Conservation (phyloP, 2,113 vertebrate species). For the Trogon surrucura region DNA sequence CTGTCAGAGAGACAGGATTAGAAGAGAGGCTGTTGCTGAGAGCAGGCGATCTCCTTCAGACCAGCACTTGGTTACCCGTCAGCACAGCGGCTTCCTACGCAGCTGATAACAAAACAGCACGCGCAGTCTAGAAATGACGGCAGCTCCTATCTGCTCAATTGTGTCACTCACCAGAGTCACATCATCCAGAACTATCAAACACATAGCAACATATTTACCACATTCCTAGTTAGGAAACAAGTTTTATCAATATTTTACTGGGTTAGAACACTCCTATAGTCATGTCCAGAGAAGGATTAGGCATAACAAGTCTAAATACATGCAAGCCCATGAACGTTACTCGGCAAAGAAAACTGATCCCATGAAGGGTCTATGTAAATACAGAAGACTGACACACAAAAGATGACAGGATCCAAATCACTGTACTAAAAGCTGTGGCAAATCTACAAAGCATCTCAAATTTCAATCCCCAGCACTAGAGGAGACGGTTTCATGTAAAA, state of each 20-base stretch:
- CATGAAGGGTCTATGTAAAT: background rate
- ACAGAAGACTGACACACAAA: background rate
- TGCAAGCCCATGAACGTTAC: background rate
- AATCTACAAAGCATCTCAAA: background rate
- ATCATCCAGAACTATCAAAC: background rate
- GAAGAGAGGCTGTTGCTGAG: background rate
- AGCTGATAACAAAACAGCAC: background rate
- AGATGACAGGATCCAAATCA: background rate
- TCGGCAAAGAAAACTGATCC: background rate
- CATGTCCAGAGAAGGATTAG: background rate
- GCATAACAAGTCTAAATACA: background rate
- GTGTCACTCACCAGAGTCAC: background rate
- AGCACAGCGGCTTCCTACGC: background rate
- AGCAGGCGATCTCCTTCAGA: accelerated
- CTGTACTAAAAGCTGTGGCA: background rate
- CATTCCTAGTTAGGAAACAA: background rate
- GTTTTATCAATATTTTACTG: background rate
- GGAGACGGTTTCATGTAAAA: background rate
- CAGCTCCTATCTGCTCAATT: background rate
- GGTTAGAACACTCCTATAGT: background rate
- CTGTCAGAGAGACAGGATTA: background rate
- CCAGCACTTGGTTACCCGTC: background rate
- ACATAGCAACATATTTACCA: background rate
- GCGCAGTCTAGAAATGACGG: background rate
- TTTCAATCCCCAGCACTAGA: background rate